These are phyloP conservation scores for Sceliomorpha sp. DNA, from an alignment of 2,888 invertebrate genomes.

Conservation along the genomic window DNA sequence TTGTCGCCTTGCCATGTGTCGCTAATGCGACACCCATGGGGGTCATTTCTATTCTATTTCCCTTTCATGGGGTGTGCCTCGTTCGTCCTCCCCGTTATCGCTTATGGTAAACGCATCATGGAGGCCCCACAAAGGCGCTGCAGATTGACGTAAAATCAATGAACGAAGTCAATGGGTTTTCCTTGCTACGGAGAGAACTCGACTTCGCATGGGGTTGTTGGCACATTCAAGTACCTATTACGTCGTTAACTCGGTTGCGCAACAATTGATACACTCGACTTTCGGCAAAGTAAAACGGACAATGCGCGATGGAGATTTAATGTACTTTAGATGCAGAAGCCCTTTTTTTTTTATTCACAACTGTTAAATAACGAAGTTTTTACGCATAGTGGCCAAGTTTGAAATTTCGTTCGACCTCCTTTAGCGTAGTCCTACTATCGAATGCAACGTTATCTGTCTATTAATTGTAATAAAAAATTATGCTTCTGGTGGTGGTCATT, in stretches of 20 bases:
- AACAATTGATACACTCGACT: slow-evolving; percentile 51
- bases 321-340: no score
- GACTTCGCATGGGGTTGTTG: slow-evolving; percentile 57
- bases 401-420: no score
- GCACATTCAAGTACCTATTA: slow-evolving; percentile 58
- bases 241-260: slow-evolving; percentile 59
- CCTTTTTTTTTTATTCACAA: no score
- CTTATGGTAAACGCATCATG: slow-evolving; percentile 79
- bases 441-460: no score
- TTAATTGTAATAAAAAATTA: no score
- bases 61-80: slow-evolving; percentile 70
- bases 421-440: no score
- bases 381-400: no score
- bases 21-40: slow-evolving; percentile 78
- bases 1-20: slow-evolving; percentile 79
- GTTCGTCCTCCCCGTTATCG: slow-evolving; percentile 65
- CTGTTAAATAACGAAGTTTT: no score
- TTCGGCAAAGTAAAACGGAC: slow-evolving; percentile 35
- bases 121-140: slow-evolving; percentile 75
- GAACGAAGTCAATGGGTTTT: slow-evolving; percentile 79
- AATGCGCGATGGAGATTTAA: slow-evolving; percentile 17
- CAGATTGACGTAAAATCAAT: slow-evolving; percentile 81
- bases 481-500: no score
- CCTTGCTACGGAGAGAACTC: slow-evolving; percentile 57
- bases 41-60: slow-evolving; percentile 80